Conservation (phyloP, 1,140 invertebrate species). For the Atta texana region DNA sequence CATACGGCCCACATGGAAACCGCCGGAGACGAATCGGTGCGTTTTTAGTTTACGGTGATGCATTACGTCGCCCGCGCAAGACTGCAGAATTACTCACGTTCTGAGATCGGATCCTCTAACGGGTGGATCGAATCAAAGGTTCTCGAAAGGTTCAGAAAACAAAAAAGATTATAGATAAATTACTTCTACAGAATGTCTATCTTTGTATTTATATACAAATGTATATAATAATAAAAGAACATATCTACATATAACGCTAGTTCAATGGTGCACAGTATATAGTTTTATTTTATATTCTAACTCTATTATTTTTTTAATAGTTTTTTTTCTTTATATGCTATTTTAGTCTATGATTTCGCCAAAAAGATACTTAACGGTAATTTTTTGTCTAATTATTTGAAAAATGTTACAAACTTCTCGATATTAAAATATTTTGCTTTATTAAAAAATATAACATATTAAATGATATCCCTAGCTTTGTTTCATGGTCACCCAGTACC, state of each 20-base stretch:
- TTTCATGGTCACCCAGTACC: conserved; percentile 72
- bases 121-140: conserved; percentile 50
- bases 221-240: no score
- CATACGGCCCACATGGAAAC: conserved; percentile 77
- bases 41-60: conserved; percentile 75
- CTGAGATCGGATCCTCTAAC: conserved; percentile 56
- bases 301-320: neutral
- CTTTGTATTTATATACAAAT: no score
- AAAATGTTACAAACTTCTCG: neutral
- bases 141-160: neutral
- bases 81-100: conserved; percentile 61
- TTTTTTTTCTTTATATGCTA: neutral
- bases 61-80: conserved; percentile 56
- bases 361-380: neutral
- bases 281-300: neutral
- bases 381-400: neutral
- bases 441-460: neutral
- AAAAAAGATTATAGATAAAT: neutral
- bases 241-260: neutral
- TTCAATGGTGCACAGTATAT: neutral
- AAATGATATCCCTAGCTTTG: conserved; percentile 26
- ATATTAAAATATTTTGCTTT: neutral
- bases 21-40: conserved; percentile 66
- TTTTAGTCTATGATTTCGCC: neutral
- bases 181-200: neutral